A percentile compares a stretch with the other conserved stretches of the same genome.
Evolutionary conservation across 2,797 vertebrate genomes (phyloP).

Genomic region (Hemitrygon akajei): DNA sequence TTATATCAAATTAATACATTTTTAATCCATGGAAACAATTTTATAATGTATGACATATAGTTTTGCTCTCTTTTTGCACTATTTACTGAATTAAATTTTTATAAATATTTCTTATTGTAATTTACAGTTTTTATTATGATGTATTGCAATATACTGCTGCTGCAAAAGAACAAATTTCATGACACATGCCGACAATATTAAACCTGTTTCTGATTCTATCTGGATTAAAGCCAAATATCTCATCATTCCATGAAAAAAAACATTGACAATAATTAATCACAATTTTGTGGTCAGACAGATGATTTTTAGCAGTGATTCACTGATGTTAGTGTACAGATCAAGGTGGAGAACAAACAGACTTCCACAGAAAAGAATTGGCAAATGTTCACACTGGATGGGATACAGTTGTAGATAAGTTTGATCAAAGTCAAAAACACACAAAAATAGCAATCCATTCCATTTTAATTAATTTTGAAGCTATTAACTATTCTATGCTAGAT

Average conservation of each 20-base stretch:
- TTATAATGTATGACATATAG: not conserved
- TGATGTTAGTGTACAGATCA: not conserved
- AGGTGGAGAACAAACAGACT: not conserved
- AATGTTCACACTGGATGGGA: too few species aligned
- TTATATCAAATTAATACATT: not conserved
- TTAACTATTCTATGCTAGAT: not conserved
- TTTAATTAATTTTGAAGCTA: not conserved
- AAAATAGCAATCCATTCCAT: not conserved
- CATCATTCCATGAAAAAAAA: not conserved
- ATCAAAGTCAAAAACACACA: constrained; percentile 1
- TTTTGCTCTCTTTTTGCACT: too few species aligned
- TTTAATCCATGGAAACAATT: not conserved
- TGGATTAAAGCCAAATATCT: not conserved
- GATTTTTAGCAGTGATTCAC: not conserved
- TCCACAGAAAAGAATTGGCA: not conserved
- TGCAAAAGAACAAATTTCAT: too few species aligned
- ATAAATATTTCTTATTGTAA: too few species aligned
- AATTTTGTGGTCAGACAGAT: constrained; percentile 17
- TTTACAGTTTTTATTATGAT: too few species aligned
- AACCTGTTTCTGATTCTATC: too few species aligned
- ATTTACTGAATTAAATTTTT: too few species aligned
- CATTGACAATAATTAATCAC: not conserved
- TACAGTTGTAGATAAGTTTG: not conserved
- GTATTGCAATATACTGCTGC: too few species aligned
- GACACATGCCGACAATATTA: too few species aligned